Conservation (phyloP, 2,888 invertebrate genomes). For the Cerastis leucographa region DNA sequence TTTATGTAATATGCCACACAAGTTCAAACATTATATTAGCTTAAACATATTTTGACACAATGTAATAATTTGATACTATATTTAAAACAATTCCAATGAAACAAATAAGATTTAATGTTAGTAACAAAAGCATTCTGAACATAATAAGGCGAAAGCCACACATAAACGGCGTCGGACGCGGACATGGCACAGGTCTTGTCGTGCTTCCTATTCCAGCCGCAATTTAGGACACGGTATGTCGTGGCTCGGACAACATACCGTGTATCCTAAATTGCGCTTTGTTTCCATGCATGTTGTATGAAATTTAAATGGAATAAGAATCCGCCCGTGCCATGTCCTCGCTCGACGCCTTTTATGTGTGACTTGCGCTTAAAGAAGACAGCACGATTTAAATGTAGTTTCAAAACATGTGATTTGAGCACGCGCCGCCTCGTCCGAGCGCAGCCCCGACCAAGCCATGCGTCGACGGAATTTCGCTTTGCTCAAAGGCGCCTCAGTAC, state of each 20-base stretch:
- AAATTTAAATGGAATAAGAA: too few relatives aligned
- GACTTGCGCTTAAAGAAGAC: neutral
- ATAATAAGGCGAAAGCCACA: neutral
- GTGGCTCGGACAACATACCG: too few relatives aligned
- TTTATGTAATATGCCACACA: slow-evolving; percentile 72
- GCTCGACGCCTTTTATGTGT: too few relatives aligned
- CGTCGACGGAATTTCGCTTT: neutral
- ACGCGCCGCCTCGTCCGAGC: neutral
- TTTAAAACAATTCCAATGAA: slow-evolving; percentile 68
- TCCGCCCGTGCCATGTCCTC: too few relatives aligned
- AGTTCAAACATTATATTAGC: slow-evolving; percentile 70
- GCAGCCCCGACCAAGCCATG: neutral
- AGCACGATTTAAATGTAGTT: neutral
- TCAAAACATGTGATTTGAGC: neutral
- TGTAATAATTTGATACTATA: slow-evolving; percentile 68
- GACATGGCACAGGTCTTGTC: too few relatives aligned
- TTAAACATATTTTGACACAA: slow-evolving; percentile 70
- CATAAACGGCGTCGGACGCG: too few relatives aligned
- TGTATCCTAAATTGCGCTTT: too few relatives aligned
- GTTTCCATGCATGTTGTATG: too few relatives aligned
- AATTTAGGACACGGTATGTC: too few relatives aligned
- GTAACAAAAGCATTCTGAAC: slow-evolving; percentile 7
- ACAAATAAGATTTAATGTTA: slow-evolving; percentile 38
- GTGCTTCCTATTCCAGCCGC: too few relatives aligned
- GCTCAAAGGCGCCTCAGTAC: neutral